Base-by-base conservation (phyloP, 2,797 vertebrate species). In the Buceros bicornis region DNA sequence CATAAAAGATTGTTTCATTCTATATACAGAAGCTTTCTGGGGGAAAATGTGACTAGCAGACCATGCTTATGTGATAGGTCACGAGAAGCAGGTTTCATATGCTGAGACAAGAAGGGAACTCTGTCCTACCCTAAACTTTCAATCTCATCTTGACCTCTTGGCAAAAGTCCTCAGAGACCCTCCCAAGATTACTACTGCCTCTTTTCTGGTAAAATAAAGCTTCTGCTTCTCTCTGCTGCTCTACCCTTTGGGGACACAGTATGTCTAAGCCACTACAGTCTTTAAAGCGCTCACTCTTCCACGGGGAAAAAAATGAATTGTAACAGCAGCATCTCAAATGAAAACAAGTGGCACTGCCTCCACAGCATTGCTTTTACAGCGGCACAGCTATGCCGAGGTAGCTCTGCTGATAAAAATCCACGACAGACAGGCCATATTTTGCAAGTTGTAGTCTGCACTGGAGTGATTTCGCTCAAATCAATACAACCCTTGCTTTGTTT, bases 41-140 rank as follows among this genome's bases (percentile, higher is more conserved):
- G 3, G 3, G 29, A 26, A 3, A 35, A 47, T 43, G 33, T 8
- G 13, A 65, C 57, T 57, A 57, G 64, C 28, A 89, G 60, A 64
- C 53, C n/a, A 26, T 13, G 16, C 48, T 91, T 87, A 74, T 2
- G 1, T 71, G 62, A 72, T 40, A 43, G n/a, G 73, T 91, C 89
- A 94, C 43, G 86, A 94, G 69, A 51, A 85, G 45, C 28, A 88
- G 47, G 77, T 91, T 87, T 94, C 56, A 10, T 29, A 20, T 2
- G 4, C 69, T 69, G 69, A 94, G 61, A 51, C 48, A 69, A 85
- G 40, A 90, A 82, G 66, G 87, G 66, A 96, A 95, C 58, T 95
- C 66, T 20, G 17, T 10, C 33, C 54, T 62, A 12, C 26, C 25
- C 82, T 76, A 19, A 83, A 35, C 22, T 88, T 95, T 60, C 73